Base-by-base conservation (phyloP, 2,113 vertebrate genomes). In the Hippolais icterina region DNA sequence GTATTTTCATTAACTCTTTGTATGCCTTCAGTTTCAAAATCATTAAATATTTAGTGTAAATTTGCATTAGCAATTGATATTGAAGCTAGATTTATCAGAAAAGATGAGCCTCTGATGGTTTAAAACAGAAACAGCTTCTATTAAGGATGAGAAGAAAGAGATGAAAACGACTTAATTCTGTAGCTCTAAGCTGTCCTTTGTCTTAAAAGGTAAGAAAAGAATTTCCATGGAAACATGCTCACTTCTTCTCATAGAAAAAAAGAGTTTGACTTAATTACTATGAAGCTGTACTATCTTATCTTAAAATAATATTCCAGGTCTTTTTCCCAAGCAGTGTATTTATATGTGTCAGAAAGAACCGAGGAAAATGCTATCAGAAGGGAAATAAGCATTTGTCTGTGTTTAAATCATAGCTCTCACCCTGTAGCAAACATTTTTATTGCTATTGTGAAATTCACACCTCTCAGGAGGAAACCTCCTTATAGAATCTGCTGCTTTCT, bases 151-250 rank as follows among this genome's bases (percentile, higher is more conserved):
- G 91, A 90, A 97, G 81, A 87, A 93, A 96, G 86, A 89, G 72
- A 95, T 96, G 89, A 95, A 93, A 97, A 93, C 33, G 52, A 82
- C 93, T 97, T 97, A 97, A 96, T 97, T 97, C 93, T 87, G 65
- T 88, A 96, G 76, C 92, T 97, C 79, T 69, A 79, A 96, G 92
- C 92, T 96, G 75, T 97, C 96, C 95, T 97, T 97, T 97, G 95
- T 97, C 95, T 97, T 97, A 96, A 97, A 97, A 97, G 97, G 97
- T 97, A 97, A 96, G 93, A 95, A 94, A 96, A 90, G 95, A 91
- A 97, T 97, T 97, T 93, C 97, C 95, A 97, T 97, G 96, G 97
- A 95, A 97, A 97, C 97, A 6, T 94, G 81, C 60, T 96, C 87
- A 81, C 53, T 93, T 95, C 93, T 93, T 72, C 93, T 95, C 82